phyloP scores from a whole-genome alignment of 2,888 invertebrate genomes.

The Lasioglossum oenotherae region DNA sequence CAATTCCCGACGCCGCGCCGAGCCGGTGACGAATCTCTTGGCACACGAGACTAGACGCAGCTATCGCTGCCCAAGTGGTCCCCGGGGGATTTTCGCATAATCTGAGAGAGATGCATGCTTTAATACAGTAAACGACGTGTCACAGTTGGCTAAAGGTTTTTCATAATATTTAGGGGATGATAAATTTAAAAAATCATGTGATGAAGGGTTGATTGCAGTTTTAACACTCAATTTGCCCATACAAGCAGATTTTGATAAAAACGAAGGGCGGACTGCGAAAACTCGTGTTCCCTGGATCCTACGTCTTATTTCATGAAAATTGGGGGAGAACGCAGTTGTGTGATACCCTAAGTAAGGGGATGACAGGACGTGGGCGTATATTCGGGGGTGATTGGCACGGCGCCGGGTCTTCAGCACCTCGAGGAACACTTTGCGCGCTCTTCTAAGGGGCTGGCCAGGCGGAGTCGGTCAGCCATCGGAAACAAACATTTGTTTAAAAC shows the following conservation, averaged over 20 bases:
- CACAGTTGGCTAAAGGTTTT: not conserved
- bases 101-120: not conserved
- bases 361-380: constrained; percentile 40
- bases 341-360: constrained; percentile 32
- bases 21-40: constrained; percentile 31
- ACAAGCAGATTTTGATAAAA: not conserved
- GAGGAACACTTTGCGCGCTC: constrained; percentile 27
- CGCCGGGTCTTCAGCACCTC: constrained; percentile 53
- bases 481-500: constrained; percentile 81
- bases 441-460: constrained; percentile 61
- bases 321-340: not conserved
- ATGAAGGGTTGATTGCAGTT: not conserved
- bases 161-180: not conserved
- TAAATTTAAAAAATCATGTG: not conserved
- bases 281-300: not conserved
- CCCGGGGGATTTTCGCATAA: not conserved
- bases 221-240: not conserved
- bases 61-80: not conserved
- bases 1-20: not conserved
- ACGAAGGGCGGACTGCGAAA: not conserved
- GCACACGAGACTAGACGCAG: constrained; percentile 35
- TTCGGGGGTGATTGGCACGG: constrained; percentile 47
- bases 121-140: not conserved
- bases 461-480: constrained; percentile 53
- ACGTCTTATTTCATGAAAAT: not conserved